Percentiles rank a stretch among this genome's conserved stretches.
phyloP scores from a whole-genome alignment of 2,888 invertebrate species.

The Conops quadrifasciatus region DNA sequence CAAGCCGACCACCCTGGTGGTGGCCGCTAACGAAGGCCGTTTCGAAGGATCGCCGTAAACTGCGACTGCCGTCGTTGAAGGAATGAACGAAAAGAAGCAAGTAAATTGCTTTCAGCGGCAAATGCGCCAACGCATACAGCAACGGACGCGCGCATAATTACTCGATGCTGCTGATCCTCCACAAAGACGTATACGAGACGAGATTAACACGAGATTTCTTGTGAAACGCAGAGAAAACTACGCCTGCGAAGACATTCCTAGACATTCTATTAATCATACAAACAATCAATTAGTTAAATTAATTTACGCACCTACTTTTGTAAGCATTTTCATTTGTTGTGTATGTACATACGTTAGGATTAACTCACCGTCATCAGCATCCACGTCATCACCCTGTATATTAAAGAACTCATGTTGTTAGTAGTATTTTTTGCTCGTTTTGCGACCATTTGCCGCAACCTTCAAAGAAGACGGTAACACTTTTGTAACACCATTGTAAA shows the following conservation, averaged over 20 bases:
- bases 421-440: not conserved
- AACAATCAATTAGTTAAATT: constrained; percentile 21
- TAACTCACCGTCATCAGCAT: not conserved
- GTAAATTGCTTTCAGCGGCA: no score
- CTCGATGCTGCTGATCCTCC: no score
- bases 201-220: no score
- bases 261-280: not conserved
- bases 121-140: no score
- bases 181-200: no score
- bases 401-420: not conserved
- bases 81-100: no score
- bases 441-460: not conserved
- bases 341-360: not conserved
- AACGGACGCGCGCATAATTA: no score
- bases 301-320: not conserved
- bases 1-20: not conserved
- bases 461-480: no score
- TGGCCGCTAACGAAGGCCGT: not conserved
- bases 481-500: not conserved
- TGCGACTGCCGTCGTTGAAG: no score
- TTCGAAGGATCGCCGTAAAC: not conserved
- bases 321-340: not conserved
- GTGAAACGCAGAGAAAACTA: constrained; percentile 14
- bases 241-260: constrained; percentile 32
- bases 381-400: not conserved